A percentile compares a stretch with the other conserved stretches of the same genome.
Evolutionary conservation across 2,888 invertebrate species (phyloP).

Genomic region (Tinea pellionella): DNA sequence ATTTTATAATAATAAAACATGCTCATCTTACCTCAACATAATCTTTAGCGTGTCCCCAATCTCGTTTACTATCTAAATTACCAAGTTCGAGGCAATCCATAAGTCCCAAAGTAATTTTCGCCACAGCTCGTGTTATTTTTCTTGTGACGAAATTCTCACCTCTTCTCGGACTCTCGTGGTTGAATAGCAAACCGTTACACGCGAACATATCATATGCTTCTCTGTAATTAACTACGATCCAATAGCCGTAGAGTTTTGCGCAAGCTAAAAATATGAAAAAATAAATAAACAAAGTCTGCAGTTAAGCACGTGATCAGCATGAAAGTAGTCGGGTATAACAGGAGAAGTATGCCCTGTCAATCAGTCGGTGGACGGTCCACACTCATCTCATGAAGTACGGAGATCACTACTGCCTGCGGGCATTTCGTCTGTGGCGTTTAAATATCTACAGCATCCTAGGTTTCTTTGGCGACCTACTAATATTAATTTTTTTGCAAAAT

Average conservation of each 20-base stretch:
- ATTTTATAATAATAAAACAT: too few species aligned
- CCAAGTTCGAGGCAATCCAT: conserved; percentile 90
- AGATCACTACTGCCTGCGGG: too few species aligned
- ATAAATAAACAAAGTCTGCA: too few species aligned
- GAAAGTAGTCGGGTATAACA: too few species aligned
- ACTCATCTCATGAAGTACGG: too few species aligned
- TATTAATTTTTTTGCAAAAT: too few species aligned
- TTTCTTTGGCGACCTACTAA: too few species aligned
- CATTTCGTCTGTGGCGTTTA: too few species aligned
- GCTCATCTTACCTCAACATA: conserved; percentile 89
- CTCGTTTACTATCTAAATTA: conserved; percentile 93
- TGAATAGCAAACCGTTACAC: conserved; percentile 95
- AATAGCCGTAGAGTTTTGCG: conserved; percentile 94
- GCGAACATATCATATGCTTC: conserved; percentile 97
- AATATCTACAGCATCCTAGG: too few species aligned
- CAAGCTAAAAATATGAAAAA: conserved; percentile 73
- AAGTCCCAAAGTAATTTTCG: conserved; percentile 92
- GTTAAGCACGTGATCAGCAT: too few species aligned
- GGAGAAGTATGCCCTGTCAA: too few species aligned
- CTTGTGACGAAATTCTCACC: conserved; percentile 99
- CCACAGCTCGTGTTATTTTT: conserved; percentile 97
- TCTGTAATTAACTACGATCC: conserved; percentile 96
- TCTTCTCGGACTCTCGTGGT: conserved; percentile 94
- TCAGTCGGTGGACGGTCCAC: too few species aligned
- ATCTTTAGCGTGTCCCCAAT: conserved; percentile 98